phyloP scores from a whole-genome alignment of 2,797 vertebrate species.

The Takifugu ocellatus region DNA sequence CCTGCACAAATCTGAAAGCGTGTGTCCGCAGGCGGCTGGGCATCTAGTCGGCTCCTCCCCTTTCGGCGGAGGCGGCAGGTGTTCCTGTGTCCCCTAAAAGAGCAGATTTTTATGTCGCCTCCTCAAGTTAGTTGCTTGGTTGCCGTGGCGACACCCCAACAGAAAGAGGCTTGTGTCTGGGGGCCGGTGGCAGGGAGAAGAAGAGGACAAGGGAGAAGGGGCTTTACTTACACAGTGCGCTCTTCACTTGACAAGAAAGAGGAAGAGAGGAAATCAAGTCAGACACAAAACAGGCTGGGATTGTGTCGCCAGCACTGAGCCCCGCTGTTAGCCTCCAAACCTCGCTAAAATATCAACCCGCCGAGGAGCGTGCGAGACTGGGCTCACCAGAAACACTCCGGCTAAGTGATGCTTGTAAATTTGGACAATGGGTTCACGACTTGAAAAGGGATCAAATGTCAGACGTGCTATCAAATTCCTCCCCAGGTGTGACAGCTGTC shows the following conservation, averaged over 20 bases:
- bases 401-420: conserved; percentile 54
- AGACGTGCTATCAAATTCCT: conserved; percentile 52
- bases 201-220: conserved; percentile 59
- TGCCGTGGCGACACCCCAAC: conserved; percentile 79
- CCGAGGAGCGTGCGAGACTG: conserved; percentile 13
- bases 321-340: conserved; percentile 3
- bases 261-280: conserved; percentile 59
- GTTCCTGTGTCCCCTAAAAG: conserved; percentile 78
- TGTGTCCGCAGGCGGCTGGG: conserved; percentile 57
- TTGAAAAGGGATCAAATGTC: conserved; percentile 51
- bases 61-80: conserved; percentile 77
- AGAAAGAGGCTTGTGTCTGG: conserved; percentile 84
- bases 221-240: conserved; percentile 54
- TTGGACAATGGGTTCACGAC: conserved; percentile 44
- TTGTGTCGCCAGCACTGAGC: conserved; percentile 44
- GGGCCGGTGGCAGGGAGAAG: conserved; percentile 73
- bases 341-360: conserved; percentile 34
- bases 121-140: conserved; percentile 81
- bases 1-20: conserved; percentile 24
- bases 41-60: conserved; percentile 59
- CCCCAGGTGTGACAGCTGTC: conserved; percentile 62
- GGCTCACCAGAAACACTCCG: conserved; percentile 18
- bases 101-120: conserved; percentile 82
- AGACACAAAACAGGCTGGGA: conserved; percentile 56
- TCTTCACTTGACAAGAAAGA: conserved; percentile 49